phyloP scores from a whole-genome alignment of 92 coral and sea anemone species.

The Zoanthus sociatus region DNA sequence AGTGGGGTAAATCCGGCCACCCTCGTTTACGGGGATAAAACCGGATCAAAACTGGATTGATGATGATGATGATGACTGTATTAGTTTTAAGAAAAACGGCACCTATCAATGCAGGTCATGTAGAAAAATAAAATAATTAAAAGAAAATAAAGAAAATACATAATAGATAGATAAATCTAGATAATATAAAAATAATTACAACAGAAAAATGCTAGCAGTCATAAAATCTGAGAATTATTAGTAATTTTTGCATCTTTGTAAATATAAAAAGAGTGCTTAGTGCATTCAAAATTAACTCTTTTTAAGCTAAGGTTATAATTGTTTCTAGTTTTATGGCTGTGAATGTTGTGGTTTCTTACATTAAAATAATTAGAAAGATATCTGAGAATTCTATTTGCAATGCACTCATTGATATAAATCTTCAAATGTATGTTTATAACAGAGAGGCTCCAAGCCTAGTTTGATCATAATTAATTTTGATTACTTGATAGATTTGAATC shows the following conservation, averaged over 20 bases:
- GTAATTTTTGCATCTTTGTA: constrained; percentile 44
- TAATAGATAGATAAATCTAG: neutral
- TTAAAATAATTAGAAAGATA: constrained; percentile 1
- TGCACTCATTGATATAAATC: neutral
- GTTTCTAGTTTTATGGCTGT: constrained; percentile 6
- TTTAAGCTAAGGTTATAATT: constrained; percentile 38
- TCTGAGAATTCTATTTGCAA: neutral
- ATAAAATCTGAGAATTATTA: constrained; percentile 34
- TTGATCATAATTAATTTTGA: neutral
- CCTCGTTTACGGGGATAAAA: too few relatives aligned
- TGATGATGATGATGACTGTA: too few relatives aligned
- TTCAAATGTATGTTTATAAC: neutral
- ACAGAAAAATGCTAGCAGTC: constrained; percentile 5
- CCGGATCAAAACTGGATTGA: too few relatives aligned
- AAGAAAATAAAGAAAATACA: neutral
- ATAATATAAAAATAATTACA: constrained; percentile 5
- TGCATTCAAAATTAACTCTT: constrained; percentile 20
- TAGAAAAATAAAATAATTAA: neutral
- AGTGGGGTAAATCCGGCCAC: too few relatives aligned
- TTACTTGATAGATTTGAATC: neutral
- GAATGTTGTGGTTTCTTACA: neutral
- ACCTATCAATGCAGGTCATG: constrained; percentile 10
- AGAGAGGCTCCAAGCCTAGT: constrained; percentile 6
- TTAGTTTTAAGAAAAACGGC: neutral
- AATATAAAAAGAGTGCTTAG: constrained; percentile 37